Percentiles rank a stretch among this genome's conserved stretches.
Evolutionary conservation across 1,140 invertebrate species (phyloP).

Genomic region (Megalopta genalis): DNA sequence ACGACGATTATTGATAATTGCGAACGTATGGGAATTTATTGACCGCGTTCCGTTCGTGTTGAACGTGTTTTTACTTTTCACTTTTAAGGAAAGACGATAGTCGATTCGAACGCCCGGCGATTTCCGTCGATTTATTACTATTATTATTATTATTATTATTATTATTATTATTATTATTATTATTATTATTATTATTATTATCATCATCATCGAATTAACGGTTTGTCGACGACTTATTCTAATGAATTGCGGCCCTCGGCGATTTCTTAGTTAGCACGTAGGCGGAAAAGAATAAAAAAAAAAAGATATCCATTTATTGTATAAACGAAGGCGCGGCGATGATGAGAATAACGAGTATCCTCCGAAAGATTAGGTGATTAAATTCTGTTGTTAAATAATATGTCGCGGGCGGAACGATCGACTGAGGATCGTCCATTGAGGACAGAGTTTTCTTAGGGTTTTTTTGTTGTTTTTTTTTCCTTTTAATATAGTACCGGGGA

Average conservation of each 20-base stretch:
- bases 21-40: constrained; percentile 72
- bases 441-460: not conserved
- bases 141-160: constrained; percentile 49
- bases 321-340: constrained; percentile 65
- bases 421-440: constrained; percentile 64
- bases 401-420: constrained; percentile 70
- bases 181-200: constrained; percentile 6
- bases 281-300: constrained; percentile 59
- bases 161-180: constrained; percentile 46
- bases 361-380: constrained; percentile 74
- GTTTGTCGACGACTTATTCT: constrained; percentile 53
- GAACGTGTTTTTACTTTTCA: constrained; percentile 39
- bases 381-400: constrained; percentile 78
- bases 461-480: too few relatives aligned
- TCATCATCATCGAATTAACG: constrained; percentile 6
- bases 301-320: constrained; percentile 75
- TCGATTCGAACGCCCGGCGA: constrained; percentile 54
- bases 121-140: constrained; percentile 65
- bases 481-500: too few relatives aligned
- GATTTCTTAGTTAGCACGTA: constrained; percentile 72
- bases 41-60: constrained; percentile 44
- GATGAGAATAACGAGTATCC: constrained; percentile 62
- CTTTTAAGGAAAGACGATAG: constrained; percentile 53
- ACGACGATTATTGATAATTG: constrained; percentile 54
- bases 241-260: constrained; percentile 54